phyloP scores from a whole-genome alignment of 2,797 vertebrate genomes.

The Malacoraja senta region DNA sequence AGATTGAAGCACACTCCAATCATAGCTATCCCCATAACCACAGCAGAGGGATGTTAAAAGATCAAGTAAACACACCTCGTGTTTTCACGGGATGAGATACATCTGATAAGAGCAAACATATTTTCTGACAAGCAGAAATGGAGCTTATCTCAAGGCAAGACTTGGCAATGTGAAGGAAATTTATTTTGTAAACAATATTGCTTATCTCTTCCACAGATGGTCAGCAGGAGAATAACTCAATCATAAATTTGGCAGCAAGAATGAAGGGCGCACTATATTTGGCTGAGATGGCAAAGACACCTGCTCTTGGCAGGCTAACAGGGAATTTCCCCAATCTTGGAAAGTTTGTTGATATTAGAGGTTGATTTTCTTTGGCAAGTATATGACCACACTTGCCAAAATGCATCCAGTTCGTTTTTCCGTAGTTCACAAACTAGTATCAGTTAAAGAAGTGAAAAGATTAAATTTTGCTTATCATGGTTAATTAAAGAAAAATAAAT shows the following conservation, averaged over 20 bases:
- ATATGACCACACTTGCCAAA: neutral
- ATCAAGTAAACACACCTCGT: neutral
- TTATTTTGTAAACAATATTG: neutral
- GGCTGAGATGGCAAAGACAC: neutral
- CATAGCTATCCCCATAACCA: neutral
- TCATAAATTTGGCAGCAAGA: neutral
- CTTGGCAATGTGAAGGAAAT: neutral
- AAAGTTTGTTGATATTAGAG: neutral
- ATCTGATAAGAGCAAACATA: neutral
- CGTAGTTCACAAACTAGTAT: neutral
- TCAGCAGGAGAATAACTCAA: neutral
- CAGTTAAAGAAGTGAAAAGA: neutral
- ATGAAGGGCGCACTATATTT: neutral
- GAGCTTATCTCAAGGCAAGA: too few species aligned
- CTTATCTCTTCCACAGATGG: neutral
- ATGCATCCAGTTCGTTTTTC: neutral
- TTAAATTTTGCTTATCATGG: too few species aligned
- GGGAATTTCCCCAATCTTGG: neutral
- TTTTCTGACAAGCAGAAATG: neutral
- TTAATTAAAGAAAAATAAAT: slow-evolving; percentile 6
- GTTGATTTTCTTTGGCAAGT: neutral
- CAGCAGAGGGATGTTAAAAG: neutral
- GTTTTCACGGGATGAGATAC: neutral
- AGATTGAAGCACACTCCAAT: neutral
- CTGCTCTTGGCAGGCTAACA: neutral